A percentile compares a stretch with the other conserved stretches of the same genome.
These are phyloP conservation scores for Macropodus opercularis DNA, from an alignment of 2,797 vertebrate genomes.

Conservation along the genomic window DNA sequence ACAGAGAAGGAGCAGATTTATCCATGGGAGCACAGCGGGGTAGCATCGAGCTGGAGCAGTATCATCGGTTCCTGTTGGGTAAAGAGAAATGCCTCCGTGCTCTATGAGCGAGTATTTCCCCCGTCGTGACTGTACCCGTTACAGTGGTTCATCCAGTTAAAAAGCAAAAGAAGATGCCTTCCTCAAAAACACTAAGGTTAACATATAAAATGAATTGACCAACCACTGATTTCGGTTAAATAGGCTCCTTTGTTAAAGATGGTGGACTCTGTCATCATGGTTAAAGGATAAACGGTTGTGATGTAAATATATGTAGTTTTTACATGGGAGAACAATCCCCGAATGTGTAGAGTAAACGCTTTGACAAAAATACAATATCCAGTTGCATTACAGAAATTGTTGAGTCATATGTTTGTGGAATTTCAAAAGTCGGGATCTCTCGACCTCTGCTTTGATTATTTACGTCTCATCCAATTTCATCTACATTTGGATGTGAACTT, in stretches of 20 bases:
- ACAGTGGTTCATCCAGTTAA: too few species aligned
- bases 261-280: too few species aligned
- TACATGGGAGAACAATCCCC: not conserved
- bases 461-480: not conserved
- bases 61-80: not conserved
- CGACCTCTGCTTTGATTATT: not conserved
- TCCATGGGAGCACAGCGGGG: constrained; percentile 11
- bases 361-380: not conserved
- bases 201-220: too few species aligned
- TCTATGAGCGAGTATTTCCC: constrained; percentile 5
- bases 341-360: not conserved
- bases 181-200: too few species aligned
- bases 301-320: not conserved
- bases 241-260: too few species aligned
- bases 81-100: constrained; percentile 13
- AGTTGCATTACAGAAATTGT: not conserved
- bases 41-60: constrained; percentile 7
- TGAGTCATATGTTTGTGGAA: not conserved
- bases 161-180: too few species aligned
- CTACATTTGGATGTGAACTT: constrained; percentile 20
- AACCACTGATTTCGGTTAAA: too few species aligned
- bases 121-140: too few species aligned
- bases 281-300: too few species aligned
- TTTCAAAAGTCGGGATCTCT: not conserved
- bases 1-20: constrained; percentile 47